phyloP scores from a whole-genome alignment of 2,888 invertebrate genomes.

The Abscondita cerata region DNA sequence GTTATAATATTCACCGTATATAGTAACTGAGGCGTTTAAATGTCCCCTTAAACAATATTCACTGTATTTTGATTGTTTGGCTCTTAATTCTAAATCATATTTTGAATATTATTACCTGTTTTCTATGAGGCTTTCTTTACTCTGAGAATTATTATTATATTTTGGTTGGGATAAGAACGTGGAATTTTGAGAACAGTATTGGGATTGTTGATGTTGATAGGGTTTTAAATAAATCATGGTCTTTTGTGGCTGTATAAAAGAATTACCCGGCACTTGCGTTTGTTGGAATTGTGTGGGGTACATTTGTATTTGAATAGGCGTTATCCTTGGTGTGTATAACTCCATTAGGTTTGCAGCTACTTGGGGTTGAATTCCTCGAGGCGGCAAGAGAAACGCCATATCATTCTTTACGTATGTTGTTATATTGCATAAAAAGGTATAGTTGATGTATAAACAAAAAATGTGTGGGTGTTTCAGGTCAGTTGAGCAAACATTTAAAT shows the following conservation, averaged over 20 bases:
- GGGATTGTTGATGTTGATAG: background rate
- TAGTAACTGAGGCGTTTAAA: too few relatives aligned
- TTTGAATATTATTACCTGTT: background rate
- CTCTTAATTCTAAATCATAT: background rate
- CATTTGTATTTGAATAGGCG: slow-evolving; percentile 8
- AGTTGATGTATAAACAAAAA: too few relatives aligned
- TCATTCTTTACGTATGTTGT: too few relatives aligned
- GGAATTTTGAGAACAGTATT: background rate
- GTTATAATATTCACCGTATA: too few relatives aligned
- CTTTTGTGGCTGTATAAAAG: background rate
- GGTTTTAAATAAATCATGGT: background rate
- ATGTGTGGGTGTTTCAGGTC: too few relatives aligned
- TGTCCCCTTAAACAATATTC: slow-evolving; percentile 10
- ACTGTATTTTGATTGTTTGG: slow-evolving; percentile 6
- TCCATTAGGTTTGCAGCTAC: background rate
- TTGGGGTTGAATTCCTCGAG: background rate
- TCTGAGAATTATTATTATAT: background rate
- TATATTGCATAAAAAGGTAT: too few relatives aligned
- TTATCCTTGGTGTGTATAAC: background rate
- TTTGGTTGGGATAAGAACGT: background rate
- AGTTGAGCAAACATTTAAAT: too few relatives aligned
- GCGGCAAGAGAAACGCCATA: background rate
- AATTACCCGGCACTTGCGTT: slow-evolving; percentile 9
- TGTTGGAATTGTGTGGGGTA: slow-evolving; percentile 3
- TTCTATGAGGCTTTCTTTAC: slow-evolving; percentile 1